Percentiles rank a stretch among this genome's conserved stretches.
Conservation (phyloP, 2,113 vertebrate species). For the Puffinus mauretanicus region DNA sequence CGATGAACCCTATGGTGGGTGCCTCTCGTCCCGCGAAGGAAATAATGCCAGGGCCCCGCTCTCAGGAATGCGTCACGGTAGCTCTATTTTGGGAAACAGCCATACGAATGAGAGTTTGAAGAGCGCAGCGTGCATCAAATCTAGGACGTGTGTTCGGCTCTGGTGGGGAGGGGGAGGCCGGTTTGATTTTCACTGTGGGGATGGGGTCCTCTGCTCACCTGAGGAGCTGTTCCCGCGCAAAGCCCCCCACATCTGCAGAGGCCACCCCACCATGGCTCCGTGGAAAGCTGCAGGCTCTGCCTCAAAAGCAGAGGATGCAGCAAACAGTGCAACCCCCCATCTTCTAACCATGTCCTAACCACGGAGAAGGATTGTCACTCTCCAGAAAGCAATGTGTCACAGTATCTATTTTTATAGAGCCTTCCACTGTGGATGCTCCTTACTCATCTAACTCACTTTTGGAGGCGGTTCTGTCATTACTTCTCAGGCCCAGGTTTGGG, state of each 20-base stretch:
- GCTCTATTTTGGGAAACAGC: neutral
- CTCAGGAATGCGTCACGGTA: neutral
- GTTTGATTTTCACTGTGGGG: neutral
- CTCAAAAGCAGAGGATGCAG: neutral
- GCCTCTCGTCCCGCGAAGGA: neutral
- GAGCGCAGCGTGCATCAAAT: neutral
- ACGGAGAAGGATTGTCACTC: neutral
- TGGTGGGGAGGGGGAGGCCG: neutral
- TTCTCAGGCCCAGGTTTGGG: neutral
- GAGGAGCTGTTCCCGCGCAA: neutral
- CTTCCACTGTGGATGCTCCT: neutral
- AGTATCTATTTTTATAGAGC: neutral
- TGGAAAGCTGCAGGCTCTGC: neutral
- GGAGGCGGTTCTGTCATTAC: neutral
- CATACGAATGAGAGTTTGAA: neutral
- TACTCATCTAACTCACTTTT: neutral
- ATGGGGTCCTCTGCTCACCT: neutral
- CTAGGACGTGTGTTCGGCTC: neutral
- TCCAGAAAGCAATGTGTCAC: neutral
- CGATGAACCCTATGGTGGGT: neutral
- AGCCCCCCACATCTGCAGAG: neutral
- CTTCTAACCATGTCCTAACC: neutral
- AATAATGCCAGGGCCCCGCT: neutral
- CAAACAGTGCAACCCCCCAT: neutral
- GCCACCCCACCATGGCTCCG: neutral